Percentiles rank a stretch among this genome's conserved stretches.
Evolutionary conservation across 2,113 vertebrate species (phyloP).

Genomic region (Tachysurus vachellii): DNA sequence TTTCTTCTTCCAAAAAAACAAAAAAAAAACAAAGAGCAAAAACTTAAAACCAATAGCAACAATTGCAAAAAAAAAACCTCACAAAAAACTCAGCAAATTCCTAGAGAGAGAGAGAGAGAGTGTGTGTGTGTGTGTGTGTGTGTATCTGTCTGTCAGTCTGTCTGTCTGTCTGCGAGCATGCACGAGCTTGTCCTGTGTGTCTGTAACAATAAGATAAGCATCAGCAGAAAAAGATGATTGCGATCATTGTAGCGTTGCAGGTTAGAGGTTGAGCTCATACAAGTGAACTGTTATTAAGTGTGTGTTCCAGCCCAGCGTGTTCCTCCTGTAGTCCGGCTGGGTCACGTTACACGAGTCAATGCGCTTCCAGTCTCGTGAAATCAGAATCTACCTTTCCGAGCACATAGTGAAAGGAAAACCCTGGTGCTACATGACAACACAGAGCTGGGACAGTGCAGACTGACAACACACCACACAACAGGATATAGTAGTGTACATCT

Average conservation of each 20-base stretch:
- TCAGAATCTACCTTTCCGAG: not conserved
- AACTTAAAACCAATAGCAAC: no score
- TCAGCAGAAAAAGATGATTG: not conserved
- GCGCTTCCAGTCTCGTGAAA: not conserved
- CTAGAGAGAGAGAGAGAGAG: no score
- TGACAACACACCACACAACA: no score
- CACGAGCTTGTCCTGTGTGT: not conserved
- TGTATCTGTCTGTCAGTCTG: no score
- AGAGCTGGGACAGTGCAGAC: not conserved
- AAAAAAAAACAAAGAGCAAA: no score
- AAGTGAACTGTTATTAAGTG: conserved; percentile 32
- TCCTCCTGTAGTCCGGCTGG: not conserved
- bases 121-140: not conserved
- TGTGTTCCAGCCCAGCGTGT: not conserved
- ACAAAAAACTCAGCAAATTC: no score
- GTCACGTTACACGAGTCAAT: not conserved
- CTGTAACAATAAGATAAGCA: conserved; percentile 6
- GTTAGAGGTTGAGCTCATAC: not conserved
- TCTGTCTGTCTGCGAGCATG: conserved; percentile 12
- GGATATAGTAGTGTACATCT: no score
- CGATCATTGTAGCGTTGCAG: not conserved
- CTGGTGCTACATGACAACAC: no score
- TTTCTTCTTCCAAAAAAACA: no score
- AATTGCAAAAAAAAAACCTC: no score
- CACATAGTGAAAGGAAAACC: no score